phyloP scores from a whole-genome alignment of 2,888 invertebrate genomes.

The Bembecia ichneumoniformis region DNA sequence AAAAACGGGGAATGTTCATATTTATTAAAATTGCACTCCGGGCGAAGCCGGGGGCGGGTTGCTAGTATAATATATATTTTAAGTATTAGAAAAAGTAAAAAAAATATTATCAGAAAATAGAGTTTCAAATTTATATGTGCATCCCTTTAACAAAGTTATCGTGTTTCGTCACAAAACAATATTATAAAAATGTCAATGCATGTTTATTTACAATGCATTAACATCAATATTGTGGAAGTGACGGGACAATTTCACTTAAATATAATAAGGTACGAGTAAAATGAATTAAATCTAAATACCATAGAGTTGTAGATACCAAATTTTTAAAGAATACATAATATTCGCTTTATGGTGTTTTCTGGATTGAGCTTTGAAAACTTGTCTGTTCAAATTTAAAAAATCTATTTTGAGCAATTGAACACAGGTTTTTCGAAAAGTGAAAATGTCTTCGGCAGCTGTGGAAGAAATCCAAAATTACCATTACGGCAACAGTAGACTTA shows the following conservation, averaged over 20 bases:
- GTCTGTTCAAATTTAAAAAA: neutral
- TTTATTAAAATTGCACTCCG: too few species aligned
- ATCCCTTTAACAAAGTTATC: conserved; percentile 6
- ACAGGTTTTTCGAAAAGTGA: neutral
- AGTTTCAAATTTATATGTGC: neutral
- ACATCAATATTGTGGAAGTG: conserved; percentile 1
- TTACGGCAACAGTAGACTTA: conserved; percentile 20
- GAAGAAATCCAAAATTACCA: conserved; percentile 16
- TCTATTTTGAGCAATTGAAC: neutral
- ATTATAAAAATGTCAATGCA: conserved; percentile 13
- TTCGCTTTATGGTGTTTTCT: too few species aligned
- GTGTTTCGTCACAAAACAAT: conserved; percentile 8
- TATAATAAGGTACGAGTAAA: too few species aligned
- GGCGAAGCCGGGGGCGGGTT: too few species aligned
- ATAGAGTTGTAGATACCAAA: too few species aligned
- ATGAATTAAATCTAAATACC: too few species aligned
- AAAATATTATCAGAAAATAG: too few species aligned
- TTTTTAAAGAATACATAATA: too few species aligned
- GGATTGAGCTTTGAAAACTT: too few species aligned
- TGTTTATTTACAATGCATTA: neutral
- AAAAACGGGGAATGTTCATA: too few species aligned
- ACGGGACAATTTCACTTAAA: neutral
- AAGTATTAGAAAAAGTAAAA: too few species aligned
- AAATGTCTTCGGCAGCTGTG: conserved; percentile 22
- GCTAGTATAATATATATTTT: too few species aligned